A percentile compares a stretch with the other conserved stretches of the same genome.
Evolutionary conservation across 2,888 invertebrate genomes (phyloP).

Genomic region (Drosophila antonietae): DNA sequence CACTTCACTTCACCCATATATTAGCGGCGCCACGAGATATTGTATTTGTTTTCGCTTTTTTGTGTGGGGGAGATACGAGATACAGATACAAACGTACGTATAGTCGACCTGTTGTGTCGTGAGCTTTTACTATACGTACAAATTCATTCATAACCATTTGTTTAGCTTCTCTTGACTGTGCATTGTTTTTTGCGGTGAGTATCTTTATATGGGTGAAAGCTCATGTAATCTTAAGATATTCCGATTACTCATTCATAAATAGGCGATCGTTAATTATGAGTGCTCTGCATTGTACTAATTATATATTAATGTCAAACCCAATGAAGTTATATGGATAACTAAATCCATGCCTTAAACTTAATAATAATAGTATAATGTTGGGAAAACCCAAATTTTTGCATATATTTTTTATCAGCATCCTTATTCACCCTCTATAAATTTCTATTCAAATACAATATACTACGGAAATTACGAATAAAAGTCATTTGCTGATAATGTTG

Average conservation of each 20-base stretch:
- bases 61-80: slow-evolving; percentile 12
- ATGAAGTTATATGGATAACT: background rate
- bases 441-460: background rate
- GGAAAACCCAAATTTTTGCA: background rate
- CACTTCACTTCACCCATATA: slow-evolving; percentile 8
- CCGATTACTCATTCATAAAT: slow-evolving; percentile 60
- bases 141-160: slow-evolving; percentile 66
- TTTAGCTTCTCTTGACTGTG: background rate
- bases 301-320: background rate
- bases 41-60: slow-evolving; percentile 42
- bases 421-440: background rate
- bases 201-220: slow-evolving; percentile 2
- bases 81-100: slow-evolving; percentile 6
- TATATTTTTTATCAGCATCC: background rate
- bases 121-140: slow-evolving; percentile 48
- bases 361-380: background rate
- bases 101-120: slow-evolving; percentile 35
- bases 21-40: slow-evolving; percentile 31
- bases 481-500: background rate
- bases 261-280: slow-evolving; percentile 7
- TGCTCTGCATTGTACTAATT: slow-evolving; percentile 3
- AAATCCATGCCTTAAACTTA: background rate
- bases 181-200: slow-evolving; percentile 6
- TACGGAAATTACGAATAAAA: slow-evolving; percentile 8
- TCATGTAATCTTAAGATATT: slow-evolving; percentile 42